Evolutionary conservation across 2,888 invertebrate species (phyloP).

Genomic region (Cerastoderma edule): DNA sequence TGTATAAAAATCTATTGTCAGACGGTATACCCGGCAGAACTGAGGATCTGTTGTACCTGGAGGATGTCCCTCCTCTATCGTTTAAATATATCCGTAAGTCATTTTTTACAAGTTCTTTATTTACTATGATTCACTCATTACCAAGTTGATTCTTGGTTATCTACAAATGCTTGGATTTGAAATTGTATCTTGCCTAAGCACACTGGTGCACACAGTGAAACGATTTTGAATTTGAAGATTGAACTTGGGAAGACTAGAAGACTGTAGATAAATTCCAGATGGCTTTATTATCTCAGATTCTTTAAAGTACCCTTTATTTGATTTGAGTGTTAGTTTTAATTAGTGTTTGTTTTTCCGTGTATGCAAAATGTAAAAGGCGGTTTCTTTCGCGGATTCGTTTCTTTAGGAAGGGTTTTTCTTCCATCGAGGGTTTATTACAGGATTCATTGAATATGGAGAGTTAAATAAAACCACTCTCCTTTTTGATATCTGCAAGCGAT

Average conservation of each 20-base stretch:
- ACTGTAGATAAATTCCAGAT: neutral
- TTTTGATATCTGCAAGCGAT: neutral
- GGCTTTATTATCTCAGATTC: neutral
- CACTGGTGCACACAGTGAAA: neutral
- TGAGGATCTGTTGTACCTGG: neutral
- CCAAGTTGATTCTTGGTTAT: no score
- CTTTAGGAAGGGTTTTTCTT: no score
- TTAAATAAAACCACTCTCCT: neutral
- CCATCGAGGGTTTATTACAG: no score
- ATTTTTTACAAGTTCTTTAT: neutral
- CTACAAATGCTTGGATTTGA: no score
- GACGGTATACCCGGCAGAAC: neutral
- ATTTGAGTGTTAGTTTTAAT: no score
- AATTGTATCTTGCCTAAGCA: no score
- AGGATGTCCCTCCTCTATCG: neutral
- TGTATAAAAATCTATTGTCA: neutral
- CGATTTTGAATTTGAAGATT: neutral
- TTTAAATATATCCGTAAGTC: conserved; percentile 9
- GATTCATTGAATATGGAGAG: no score
- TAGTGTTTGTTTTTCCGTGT: no score
- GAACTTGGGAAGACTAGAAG: neutral
- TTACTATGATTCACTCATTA: no score
- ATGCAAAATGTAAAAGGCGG: no score
- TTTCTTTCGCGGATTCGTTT: no score
- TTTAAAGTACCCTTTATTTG: no score